Conservation (phyloP, 2,113 vertebrate genomes). For the Pteropus alecto region DNA sequence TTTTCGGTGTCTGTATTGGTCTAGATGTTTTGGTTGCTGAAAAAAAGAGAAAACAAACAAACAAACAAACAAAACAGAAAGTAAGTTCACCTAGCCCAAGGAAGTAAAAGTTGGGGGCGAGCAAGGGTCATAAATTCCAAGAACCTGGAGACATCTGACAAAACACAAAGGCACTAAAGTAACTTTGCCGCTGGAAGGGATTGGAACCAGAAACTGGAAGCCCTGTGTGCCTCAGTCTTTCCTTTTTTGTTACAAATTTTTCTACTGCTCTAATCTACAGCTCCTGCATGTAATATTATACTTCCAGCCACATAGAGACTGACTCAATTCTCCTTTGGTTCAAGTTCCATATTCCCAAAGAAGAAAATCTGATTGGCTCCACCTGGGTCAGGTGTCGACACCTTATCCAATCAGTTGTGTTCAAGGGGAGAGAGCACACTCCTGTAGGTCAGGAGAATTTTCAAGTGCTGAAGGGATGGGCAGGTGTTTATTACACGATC, state of each 20-base stretch:
- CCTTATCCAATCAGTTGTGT: neutral
- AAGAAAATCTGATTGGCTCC: neutral
- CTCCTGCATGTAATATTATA: neutral
- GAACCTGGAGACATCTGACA: neutral
- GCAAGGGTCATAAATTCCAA: neutral
- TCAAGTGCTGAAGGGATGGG: neutral
- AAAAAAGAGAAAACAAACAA: neutral
- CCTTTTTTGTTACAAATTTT: neutral
- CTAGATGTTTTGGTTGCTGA: neutral
- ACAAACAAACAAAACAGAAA: neutral
- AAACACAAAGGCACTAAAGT: neutral
- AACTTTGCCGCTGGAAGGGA: neutral
- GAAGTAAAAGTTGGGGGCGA: neutral
- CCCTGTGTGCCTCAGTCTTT: neutral
- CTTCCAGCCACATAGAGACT: neutral
- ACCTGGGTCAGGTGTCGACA: neutral
- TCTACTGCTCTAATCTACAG: neutral
- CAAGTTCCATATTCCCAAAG: neutral
- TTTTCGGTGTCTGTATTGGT: neutral
- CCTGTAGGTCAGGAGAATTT: neutral
- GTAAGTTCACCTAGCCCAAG: neutral
- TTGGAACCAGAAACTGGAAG: neutral
- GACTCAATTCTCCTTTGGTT: neutral
- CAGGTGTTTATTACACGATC: neutral
- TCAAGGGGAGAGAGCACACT: neutral